Base-by-base conservation (phyloP, 1,140 invertebrate species). In the Zaprionus lachaisei region DNA sequence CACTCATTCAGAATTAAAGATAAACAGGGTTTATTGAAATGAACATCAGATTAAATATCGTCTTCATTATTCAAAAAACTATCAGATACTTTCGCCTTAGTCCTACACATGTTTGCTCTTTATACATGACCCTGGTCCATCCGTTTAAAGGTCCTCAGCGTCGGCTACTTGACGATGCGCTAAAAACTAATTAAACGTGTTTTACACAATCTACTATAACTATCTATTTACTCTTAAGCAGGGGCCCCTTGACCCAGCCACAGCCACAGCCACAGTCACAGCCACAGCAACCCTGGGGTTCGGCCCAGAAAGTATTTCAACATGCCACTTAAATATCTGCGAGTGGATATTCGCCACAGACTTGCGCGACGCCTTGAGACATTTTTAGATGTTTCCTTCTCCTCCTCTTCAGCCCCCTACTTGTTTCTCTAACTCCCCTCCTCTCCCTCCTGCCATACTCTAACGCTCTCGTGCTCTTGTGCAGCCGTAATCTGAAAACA, bases 131-230 rank as follows among this genome's bases (percentile, higher is more conserved):
- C n/a, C 7, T 22, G 41, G 15, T 41, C 14, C 4, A 15, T 24
- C 6, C 17, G 28, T 24, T 24, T 22, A 64, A 37, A 37, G 51
- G 62, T 51, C 47, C 9, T 47, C 12, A 41, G 12, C 14, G 14
- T 7, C 3, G 11, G 34, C 47, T 24, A 58, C 49, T 57, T 41
- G 56, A 28, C 60, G 67, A 68, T 14, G 65, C 64, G 49, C 58
- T 79, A 51, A 68, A 83, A 83, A 77, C 83, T 80, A 87, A 85
- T 85, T 85, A 87, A 83, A 77, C 61, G 78, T 77, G 72, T 70
- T 87, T 65, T 72, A 63, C 60, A 77, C 79, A 85, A 79, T 74
- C 75, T 69, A 82, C 75, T 83, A 72, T 47, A 17, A 47, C n/a
- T 47, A 47, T 47, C n/a, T 47, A 47, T 47, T 47, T 47, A 47